phyloP scores from a whole-genome alignment of 2,797 vertebrate species.

The Dendrocincla tyrannina region DNA sequence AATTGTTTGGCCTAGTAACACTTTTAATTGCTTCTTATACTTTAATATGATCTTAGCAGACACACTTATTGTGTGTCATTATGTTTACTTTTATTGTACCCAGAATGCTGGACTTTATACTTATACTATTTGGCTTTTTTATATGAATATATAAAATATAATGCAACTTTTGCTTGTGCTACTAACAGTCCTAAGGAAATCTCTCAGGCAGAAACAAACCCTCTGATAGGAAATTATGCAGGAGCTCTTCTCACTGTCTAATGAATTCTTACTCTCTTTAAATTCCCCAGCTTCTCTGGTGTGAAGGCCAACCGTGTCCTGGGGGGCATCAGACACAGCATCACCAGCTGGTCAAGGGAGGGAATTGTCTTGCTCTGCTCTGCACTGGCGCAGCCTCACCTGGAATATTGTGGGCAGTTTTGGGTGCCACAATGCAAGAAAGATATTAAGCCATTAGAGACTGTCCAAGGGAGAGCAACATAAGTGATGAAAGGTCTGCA shows the following conservation, averaged over 20 bases:
- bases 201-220: not conserved
- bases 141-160: not conserved
- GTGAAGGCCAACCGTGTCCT: rapidly evolving
- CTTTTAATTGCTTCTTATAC: not conserved
- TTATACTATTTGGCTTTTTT: not conserved
- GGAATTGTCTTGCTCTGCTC: not conserved
- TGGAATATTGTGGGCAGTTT: rapidly evolving
- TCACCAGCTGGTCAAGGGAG: rapidly evolving
- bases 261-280: not conserved
- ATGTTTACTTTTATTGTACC: not conserved
- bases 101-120: not conserved
- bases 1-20: not conserved
- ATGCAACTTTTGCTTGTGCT: not conserved
- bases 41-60: not conserved
- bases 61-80: not conserved
- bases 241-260: not conserved
- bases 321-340: not conserved
- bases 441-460: not conserved
- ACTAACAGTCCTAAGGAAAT: not conserved
- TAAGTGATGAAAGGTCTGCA: not conserved
- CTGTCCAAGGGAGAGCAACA: not conserved
- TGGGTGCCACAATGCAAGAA: not conserved
- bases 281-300: rapidly evolving
- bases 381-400: rapidly evolving
- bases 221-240: not conserved